Evolutionary conservation across 2,113 vertebrate genomes (phyloP).

Genomic region (Anser brachyrhynchus): DNA sequence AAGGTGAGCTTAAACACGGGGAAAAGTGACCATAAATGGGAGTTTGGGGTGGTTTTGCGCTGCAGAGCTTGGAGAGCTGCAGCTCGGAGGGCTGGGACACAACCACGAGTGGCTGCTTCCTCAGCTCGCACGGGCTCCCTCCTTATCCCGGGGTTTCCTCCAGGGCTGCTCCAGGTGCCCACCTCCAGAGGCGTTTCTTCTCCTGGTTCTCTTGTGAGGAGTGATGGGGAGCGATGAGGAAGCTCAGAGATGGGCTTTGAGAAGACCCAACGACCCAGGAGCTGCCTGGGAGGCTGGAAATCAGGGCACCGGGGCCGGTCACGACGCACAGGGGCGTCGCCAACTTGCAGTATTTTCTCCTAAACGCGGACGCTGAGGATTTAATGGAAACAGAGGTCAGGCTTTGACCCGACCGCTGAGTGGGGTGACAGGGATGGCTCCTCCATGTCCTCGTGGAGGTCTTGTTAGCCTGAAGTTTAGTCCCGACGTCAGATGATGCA

Average conservation of each 20-base stretch:
- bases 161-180: background rate
- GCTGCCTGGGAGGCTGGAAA: background rate
- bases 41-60: background rate
- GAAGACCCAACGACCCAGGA: background rate
- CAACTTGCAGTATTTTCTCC: background rate
- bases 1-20: background rate
- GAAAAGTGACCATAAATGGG: background rate
- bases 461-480: slow-evolving; percentile 51
- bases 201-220: background rate
- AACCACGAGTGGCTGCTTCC: background rate
- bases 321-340: background rate
- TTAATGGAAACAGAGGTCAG: slow-evolving; percentile 43
- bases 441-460: slow-evolving; percentile 2
- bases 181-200: background rate
- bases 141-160: slow-evolving; percentile 23
- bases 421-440: slow-evolving; percentile 42
- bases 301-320: background rate
- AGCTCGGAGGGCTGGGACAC: background rate
- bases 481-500: slow-evolving; percentile 8
- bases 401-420: slow-evolving; percentile 29
- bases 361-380: background rate
- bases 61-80: background rate
- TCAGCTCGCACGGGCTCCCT: background rate
- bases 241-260: background rate
- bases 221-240: background rate